A percentile compares a stretch with the other conserved stretches of the same genome.
phyloP scores from a whole-genome alignment of 2,113 vertebrate genomes.

The Pelodiscus sinensis region DNA sequence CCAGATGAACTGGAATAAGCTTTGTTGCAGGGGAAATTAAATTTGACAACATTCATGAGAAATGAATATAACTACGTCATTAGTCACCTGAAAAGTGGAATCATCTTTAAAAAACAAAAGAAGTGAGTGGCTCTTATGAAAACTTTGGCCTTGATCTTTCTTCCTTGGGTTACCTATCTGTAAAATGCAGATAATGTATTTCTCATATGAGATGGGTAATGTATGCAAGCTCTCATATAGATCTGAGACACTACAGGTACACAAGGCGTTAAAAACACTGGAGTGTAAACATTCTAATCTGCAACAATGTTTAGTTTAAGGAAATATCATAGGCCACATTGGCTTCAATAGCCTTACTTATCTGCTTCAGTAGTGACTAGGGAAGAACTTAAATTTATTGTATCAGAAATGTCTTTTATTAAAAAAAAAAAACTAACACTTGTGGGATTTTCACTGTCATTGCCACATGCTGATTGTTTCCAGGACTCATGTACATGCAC shows the following conservation, averaged over 20 bases:
- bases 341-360: slow-evolving; percentile 39
- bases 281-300: not conserved
- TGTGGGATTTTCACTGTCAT: not conserved
- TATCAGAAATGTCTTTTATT: slow-evolving; percentile 29
- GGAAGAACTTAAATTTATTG: slow-evolving; percentile 51
- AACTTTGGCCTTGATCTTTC: not conserved
- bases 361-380: slow-evolving; percentile 40
- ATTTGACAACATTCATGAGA: slow-evolving; percentile 23
- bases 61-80: too few species aligned
- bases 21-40: slow-evolving; percentile 41
- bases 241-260: accelerated
- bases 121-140: not conserved
- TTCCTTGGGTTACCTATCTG: not conserved
- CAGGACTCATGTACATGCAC: not conserved
- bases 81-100: not conserved
- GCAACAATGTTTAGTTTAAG: slow-evolving; percentile 35
- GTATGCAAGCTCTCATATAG: not conserved
- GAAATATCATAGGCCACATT: slow-evolving; percentile 26
- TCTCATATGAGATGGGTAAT: not conserved
- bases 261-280: not conserved
- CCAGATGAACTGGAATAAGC: slow-evolving; percentile 35
- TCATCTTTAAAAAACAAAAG: not conserved
- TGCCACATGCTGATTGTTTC: not conserved
- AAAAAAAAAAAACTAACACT: not conserved
- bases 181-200: not conserved